Evolutionary conservation across 2,113 vertebrate genomes (phyloP).

Genomic region (Empidonax alnorum): DNA sequence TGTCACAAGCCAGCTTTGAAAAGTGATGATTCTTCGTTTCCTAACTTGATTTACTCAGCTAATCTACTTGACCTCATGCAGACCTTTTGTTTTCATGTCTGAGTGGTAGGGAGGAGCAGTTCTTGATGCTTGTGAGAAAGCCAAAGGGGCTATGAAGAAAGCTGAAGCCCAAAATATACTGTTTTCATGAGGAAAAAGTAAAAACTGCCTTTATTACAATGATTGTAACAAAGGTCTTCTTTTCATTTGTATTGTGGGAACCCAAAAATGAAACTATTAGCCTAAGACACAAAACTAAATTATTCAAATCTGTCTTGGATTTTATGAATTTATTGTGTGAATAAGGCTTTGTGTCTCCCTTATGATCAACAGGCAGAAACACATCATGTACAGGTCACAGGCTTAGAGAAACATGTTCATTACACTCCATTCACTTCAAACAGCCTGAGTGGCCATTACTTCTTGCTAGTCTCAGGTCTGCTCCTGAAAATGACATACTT

Average conservation of each 20-base stretch:
- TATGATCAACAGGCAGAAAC: neutral
- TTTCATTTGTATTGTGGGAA: neutral
- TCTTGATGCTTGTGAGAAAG: neutral
- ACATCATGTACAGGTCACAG: accelerated
- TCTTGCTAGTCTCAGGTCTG: neutral
- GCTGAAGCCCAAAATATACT: neutral
- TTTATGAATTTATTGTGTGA: neutral
- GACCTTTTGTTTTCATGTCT: conserved; percentile 23
- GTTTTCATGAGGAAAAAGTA: neutral
- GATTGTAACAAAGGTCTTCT: neutral
- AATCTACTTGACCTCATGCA: conserved; percentile 39
- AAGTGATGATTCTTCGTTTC: conserved; percentile 39
- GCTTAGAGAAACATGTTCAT: neutral
- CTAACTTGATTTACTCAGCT: conserved; percentile 47
- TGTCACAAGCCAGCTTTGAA: conserved; percentile 23
- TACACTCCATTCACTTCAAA: neutral
- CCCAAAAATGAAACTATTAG: neutral
- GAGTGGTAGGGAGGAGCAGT: neutral
- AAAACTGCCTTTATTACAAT: neutral
- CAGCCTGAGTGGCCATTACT: neutral
- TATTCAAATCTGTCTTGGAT: neutral
- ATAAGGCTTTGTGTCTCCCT: neutral
- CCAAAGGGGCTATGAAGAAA: neutral
- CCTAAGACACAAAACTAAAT: neutral
- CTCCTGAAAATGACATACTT: neutral